Conservation (phyloP, 2,888 invertebrate species). For the Caenorhabditis uteleia region DNA sequence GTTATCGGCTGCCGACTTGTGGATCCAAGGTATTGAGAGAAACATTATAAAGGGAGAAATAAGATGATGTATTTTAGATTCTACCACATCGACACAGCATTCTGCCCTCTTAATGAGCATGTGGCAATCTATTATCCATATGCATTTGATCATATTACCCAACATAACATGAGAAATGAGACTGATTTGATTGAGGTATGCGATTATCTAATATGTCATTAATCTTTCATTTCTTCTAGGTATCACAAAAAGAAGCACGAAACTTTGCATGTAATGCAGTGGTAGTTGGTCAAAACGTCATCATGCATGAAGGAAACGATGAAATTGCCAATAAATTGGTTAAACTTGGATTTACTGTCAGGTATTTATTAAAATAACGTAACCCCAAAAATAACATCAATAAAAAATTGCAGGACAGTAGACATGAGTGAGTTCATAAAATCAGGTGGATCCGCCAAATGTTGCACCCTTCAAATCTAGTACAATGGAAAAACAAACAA, state of each 20-base stretch:
- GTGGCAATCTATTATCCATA: slow-evolving; percentile 63
- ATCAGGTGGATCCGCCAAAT: slow-evolving; percentile 67
- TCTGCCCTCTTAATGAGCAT: slow-evolving; percentile 65
- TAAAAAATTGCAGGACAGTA: slow-evolving; percentile 45
- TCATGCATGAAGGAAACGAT: slow-evolving; percentile 62
- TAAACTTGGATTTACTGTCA: slow-evolving; percentile 44
- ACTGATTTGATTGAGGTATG: slow-evolving; percentile 47
- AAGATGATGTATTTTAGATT: slow-evolving; percentile 49
- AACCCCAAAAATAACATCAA: slow-evolving; percentile 1
- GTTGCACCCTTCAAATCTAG: slow-evolving; percentile 60
- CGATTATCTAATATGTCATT: neutral
- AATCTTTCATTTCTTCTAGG: slow-evolving; percentile 17
- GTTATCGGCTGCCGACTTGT: slow-evolving; percentile 63
- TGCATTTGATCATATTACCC: slow-evolving; percentile 64
- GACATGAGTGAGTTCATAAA: slow-evolving; percentile 69
- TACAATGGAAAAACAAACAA: slow-evolving; percentile 4
- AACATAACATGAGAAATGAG: slow-evolving; percentile 64
- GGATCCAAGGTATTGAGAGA: slow-evolving; percentile 58
- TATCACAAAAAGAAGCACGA: slow-evolving; percentile 60
- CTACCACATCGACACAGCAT: slow-evolving; percentile 69
- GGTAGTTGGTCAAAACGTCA: slow-evolving; percentile 65
- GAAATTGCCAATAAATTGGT: slow-evolving; percentile 59
- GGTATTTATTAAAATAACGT: slow-evolving; percentile 11
- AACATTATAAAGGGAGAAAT: neutral
- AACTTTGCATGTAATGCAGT: slow-evolving; percentile 68